Evolutionary conservation across 2,797 vertebrate species (phyloP).

Genomic region (Dendrocincla fuliginosa): DNA sequence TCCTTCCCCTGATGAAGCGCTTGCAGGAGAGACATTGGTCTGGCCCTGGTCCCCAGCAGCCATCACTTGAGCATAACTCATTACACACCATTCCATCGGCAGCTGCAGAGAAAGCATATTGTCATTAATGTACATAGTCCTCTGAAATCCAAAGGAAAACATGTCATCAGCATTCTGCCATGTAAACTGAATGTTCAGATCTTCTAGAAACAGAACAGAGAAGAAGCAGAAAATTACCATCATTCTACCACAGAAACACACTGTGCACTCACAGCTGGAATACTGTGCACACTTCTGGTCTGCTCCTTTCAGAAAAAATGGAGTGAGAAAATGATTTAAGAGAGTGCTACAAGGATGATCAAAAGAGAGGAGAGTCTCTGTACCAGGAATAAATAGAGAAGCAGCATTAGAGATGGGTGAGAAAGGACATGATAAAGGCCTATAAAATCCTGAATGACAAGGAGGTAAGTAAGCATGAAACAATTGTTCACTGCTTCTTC

Average conservation of each 20-base stretch:
- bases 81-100: constrained; percentile 91
- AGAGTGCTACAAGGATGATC: neutral
- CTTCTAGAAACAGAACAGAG: neutral
- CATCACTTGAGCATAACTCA: constrained; percentile 87
- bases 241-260: neutral
- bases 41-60: constrained; percentile 94
- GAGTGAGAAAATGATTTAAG: neutral
- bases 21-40: constrained; percentile 94
- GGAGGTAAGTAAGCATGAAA: neutral
- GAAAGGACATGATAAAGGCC: neutral
- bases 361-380: neutral
- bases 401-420: neutral
- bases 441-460: neutral
- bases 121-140: neutral
- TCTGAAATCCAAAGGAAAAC: neutral
- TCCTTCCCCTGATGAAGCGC: constrained; percentile 87
- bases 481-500: neutral
- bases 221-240: neutral
- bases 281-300: fast-evolving
- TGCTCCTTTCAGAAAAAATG: neutral
- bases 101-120: constrained; percentile 72
- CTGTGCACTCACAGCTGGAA: neutral
- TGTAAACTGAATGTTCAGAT: fast-evolving
- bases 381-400: neutral
- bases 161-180: fast-evolving